Evolutionary conservation across 2,888 invertebrate genomes (phyloP).

Genomic region (Opisthograptis luteolata): DNA sequence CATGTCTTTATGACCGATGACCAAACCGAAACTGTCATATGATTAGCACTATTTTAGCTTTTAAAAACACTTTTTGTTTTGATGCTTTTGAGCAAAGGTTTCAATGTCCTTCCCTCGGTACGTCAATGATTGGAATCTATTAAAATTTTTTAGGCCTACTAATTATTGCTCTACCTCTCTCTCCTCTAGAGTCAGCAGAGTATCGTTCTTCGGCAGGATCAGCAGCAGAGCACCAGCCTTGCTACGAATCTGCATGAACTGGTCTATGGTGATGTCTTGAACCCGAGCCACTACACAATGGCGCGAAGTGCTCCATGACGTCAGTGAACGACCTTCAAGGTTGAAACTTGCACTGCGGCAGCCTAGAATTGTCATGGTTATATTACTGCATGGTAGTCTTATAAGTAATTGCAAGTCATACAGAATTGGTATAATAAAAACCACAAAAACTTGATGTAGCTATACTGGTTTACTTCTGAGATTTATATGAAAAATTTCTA

Average conservation of each 20-base stretch:
- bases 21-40: too few relatives aligned
- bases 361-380: slow-evolving; percentile 79
- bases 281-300: slow-evolving; percentile 94
- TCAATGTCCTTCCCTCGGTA: too few relatives aligned
- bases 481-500: too few relatives aligned
- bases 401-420: too few relatives aligned
- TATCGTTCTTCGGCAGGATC: slow-evolving; percentile 90
- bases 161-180: slow-evolving; percentile 89
- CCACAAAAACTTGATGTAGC: too few relatives aligned
- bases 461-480: too few relatives aligned
- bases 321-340: slow-evolving; percentile 93
- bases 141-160: neutral
- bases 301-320: slow-evolving; percentile 93
- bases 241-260: slow-evolving; percentile 89
- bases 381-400: too few relatives aligned
- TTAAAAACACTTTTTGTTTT: too few relatives aligned
- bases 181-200: slow-evolving; percentile 86
- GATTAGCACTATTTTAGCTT: too few relatives aligned
- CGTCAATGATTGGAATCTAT: neutral
- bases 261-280: slow-evolving; percentile 91
- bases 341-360: slow-evolving; percentile 94
- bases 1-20: too few relatives aligned
- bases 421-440: too few relatives aligned
- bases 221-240: slow-evolving; percentile 95
- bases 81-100: too few relatives aligned